phyloP scores from a whole-genome alignment of 2,113 vertebrate genomes.

The Chionodraco myersi region DNA sequence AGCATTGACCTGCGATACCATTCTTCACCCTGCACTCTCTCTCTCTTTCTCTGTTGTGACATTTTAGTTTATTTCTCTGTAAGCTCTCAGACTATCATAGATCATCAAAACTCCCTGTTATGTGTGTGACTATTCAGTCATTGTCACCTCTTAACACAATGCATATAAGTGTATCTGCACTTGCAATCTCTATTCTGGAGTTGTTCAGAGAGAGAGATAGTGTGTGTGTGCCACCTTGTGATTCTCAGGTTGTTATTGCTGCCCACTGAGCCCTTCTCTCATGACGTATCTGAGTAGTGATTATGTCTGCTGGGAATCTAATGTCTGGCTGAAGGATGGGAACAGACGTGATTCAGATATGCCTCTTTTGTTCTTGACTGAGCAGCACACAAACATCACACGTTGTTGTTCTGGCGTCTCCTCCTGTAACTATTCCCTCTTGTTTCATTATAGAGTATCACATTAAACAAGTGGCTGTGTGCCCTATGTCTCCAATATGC shows the following conservation, averaged over 20 bases:
- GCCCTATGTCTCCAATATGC: slow-evolving; percentile 58
- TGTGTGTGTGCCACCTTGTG: slow-evolving; percentile 13
- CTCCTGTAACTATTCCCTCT: slow-evolving; percentile 25
- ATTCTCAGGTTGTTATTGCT: slow-evolving; percentile 28
- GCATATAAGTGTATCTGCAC: slow-evolving; percentile 29
- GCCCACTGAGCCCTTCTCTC: slow-evolving; percentile 28
- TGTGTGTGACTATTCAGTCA: slow-evolving; percentile 30
- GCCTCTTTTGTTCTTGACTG: slow-evolving; percentile 50
- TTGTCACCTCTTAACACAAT: slow-evolving; percentile 15
- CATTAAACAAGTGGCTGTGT: slow-evolving; percentile 64
- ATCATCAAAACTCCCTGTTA: slow-evolving; percentile 35
- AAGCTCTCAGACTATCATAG: slow-evolving; percentile 24
- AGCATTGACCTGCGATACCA: slow-evolving; percentile 61
- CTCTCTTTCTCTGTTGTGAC: slow-evolving; percentile 23
- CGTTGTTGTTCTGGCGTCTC: slow-evolving; percentile 2
- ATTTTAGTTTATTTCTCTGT: slow-evolving; percentile 40
- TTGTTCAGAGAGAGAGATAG: slow-evolving; percentile 5
- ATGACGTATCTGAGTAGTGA: slow-evolving; percentile 49
- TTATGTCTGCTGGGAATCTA: slow-evolving; percentile 41
- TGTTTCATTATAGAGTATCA: slow-evolving; percentile 58
- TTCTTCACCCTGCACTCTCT: slow-evolving; percentile 28
- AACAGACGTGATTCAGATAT: slow-evolving; percentile 49
- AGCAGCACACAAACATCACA: slow-evolving; percentile 26
- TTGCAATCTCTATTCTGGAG: slow-evolving; percentile 30
- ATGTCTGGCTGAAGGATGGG: slow-evolving; percentile 42